Evolutionary conservation across 2,888 invertebrate species (phyloP), one percentile per base, ranked within the genome.

Genomic region (Actias luna): DNA sequence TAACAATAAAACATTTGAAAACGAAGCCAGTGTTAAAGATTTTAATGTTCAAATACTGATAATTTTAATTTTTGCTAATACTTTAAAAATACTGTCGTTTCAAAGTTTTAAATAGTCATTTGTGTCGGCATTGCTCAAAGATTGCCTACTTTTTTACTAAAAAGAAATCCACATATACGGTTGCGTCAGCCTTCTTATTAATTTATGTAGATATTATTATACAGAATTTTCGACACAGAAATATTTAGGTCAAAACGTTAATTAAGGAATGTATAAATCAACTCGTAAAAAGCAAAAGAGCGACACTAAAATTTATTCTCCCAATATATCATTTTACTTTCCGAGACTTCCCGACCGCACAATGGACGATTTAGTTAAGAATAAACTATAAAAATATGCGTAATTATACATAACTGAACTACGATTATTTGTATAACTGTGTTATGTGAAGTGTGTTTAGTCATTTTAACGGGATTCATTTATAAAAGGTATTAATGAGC

Each of bases 341-440:
- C 22, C 65, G 58, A 59, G 64, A 69, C 59, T 62, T 62, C 55
- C 64, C 62, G 62, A 67, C 64, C 67, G 62, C 59, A 82, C 82
- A 83, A 83, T 82, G 70, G 78, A 68, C 68, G 69, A 78, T 83
- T 82, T 65, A 60, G 64, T 60, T 55, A 63, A 65, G 63, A 59
- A 31, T 62, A 68, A 65, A 70, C 65, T 63, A 62, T 62, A 60
- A 62, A 14, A 55, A 36, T 58, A 31, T 29, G 12, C 55, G 60
- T 67, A 71, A 72, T 75, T 77, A 61, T 61, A 31, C 18, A 60
- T 31, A 61, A 61, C 61, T 61, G 55, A 39, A 58, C 39, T 18
- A 42, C 16, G 31, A 58, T 58, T 61, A 58, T 36, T 52, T 14
- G 25, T 58, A 65, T 64, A 65, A 66, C 62, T 59, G 62, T 42